Base-by-base conservation (phyloP, 2,797 vertebrate genomes). In the Sebastes cheni region DNA sequence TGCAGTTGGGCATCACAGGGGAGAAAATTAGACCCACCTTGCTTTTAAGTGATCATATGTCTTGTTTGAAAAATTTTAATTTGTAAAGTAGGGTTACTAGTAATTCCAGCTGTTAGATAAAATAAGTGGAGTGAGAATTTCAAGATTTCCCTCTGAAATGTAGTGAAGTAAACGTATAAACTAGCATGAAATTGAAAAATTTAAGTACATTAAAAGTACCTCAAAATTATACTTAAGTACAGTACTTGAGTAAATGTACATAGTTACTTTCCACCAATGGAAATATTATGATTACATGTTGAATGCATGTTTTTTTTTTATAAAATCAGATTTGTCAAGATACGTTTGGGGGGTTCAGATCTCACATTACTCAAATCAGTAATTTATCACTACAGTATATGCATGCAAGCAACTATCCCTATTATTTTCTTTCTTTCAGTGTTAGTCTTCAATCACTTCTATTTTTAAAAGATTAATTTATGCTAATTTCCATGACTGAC, bases 1-100 rank as follows among this genome's bases (percentile, higher is more conserved):
- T 99, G 93, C 60, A 77, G 42, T 10, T 39, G 3, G 20, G 11
- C 16, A 67, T 14, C 22, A 80, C 2, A 65, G 22, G 22, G 77
- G 39, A 67, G n/a, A 66, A 65, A 9, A 25, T 56, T 0, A 70
- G 18, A 61, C 16, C 55, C 23, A 61, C 1, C 1, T 25, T 14
- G 9, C 0, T 2, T 42, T 46, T 4, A 60, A 20, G 42, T 46
- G 16, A 18, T 18, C 42, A 46, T 8, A 13, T 39, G 39, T 39
- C 13, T 39, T 39, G 13, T 60, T 60, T 60, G 56, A 30, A 60
- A 20, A 60, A 6, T 56, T 2, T 27, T 18, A 30, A 20, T 30
- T 18, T 61, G 18, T 32, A 22, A 67, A 68, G 66, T 2, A 62
- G 2, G 60, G 1, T 3, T 2, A 30, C 11, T 22, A 25, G n/a